A percentile compares a stretch with the other conserved stretches of the same genome.
Evolutionary conservation across 1,140 invertebrate genomes (phyloP).

Genomic region (Magallana ariakensis): DNA sequence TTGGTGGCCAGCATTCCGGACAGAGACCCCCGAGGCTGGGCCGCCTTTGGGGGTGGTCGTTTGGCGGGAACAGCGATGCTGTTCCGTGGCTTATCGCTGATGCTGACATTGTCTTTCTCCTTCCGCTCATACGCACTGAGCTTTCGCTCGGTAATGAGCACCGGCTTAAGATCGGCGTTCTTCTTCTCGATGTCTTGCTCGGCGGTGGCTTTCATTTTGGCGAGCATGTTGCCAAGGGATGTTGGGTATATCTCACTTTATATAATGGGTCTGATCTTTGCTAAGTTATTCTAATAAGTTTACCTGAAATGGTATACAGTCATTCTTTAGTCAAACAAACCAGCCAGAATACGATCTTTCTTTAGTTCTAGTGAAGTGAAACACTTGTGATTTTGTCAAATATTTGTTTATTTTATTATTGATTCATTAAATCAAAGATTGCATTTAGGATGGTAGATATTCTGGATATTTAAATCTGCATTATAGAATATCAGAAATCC

Average conservation of each 20-base stretch:
- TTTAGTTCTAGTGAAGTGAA: neutral
- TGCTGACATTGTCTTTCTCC: slow-evolving; percentile 33
- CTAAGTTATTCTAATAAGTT: slow-evolving; percentile 14
- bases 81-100: slow-evolving; percentile 25
- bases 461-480: slow-evolving; percentile 15
- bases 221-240: slow-evolving; percentile 32
- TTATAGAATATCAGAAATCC: slow-evolving; percentile 22
- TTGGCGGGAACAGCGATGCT: slow-evolving; percentile 15
- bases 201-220: slow-evolving; percentile 27
- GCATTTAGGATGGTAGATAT: slow-evolving; percentile 13
- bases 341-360: neutral
- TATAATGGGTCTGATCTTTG: neutral
- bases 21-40: slow-evolving; percentile 17
- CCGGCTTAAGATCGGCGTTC: neutral
- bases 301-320: slow-evolving; percentile 7
- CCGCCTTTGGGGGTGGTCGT: slow-evolving; percentile 4
- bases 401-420: slow-evolving; percentile 25
- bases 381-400: slow-evolving; percentile 27
- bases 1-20: slow-evolving; percentile 45
- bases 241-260: slow-evolving; percentile 15
- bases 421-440: slow-evolving; percentile 6
- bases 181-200: slow-evolving; percentile 23
- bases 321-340: slow-evolving; percentile 14
- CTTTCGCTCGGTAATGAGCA: slow-evolving; percentile 18
- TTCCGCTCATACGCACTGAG: neutral